phyloP scores from a whole-genome alignment of 2,113 vertebrate genomes.

The Saccopteryx leptura region DNA sequence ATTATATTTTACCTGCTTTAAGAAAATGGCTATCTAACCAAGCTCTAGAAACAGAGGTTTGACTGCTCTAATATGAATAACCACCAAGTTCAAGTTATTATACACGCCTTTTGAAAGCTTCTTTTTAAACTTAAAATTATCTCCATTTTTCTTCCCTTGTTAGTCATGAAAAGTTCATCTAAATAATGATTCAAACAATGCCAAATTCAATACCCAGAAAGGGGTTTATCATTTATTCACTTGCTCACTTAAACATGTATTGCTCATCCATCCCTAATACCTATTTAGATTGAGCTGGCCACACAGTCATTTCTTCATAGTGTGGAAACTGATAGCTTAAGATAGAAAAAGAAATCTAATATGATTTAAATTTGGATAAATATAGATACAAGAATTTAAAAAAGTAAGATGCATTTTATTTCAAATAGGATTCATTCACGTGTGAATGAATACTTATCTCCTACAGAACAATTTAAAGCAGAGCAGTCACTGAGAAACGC shows the following conservation, averaged over 20 bases:
- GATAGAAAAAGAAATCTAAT: not conserved
- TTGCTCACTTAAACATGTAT: conserved; percentile 29
- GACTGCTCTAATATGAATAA: not conserved
- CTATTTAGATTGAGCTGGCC: not conserved
- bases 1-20: conserved; percentile 32
- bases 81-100: not conserved
- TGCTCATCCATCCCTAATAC: not conserved
- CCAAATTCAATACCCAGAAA: conserved; percentile 39
- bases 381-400: conserved; percentile 30
- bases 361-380: not conserved
- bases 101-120: conserved; percentile 15
- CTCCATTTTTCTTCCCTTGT: conserved; percentile 48
- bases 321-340: not conserved
- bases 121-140: conserved; percentile 41
- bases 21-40: conserved; percentile 10
- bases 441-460: not conserved
- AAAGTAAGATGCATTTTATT: not conserved
- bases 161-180: conserved; percentile 56
- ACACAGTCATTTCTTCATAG: not conserved
- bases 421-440: conserved; percentile 3
- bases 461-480: not conserved
- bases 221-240: conserved; percentile 24
- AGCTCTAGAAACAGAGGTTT: not conserved
- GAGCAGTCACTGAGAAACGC: not conserved
- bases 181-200: conserved; percentile 34